Conservation (phyloP, 2,113 vertebrate species). For the Cyphomyrus discorhynchus region DNA sequence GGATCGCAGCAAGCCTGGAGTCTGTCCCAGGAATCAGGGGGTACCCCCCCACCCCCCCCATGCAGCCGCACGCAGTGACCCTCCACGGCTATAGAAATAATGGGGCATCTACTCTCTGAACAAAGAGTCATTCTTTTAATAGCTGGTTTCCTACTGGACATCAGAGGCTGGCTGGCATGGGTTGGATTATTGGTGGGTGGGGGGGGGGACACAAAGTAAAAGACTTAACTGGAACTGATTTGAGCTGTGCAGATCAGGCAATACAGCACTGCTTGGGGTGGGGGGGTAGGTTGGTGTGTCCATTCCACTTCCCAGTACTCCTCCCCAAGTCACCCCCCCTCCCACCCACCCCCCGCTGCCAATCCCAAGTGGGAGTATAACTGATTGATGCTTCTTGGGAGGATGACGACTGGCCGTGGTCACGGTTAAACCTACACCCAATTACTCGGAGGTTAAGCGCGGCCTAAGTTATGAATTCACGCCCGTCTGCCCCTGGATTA, state of each 20-base stretch:
- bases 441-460: not conserved
- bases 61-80: not conserved
- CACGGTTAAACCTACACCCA: not conserved
- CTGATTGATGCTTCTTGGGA: constrained; percentile 1
- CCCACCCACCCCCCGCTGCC: not conserved
- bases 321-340: not conserved
- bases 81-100: not conserved
- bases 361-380: not conserved
- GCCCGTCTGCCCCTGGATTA: not conserved
- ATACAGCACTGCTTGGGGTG: not conserved
- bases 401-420: not conserved
- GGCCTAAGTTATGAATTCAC: not conserved
- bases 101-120: not conserved
- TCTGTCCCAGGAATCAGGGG: not conserved
- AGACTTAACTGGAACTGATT: not conserved
- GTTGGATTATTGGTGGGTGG: not conserved
- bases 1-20: not conserved
- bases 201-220: not conserved
- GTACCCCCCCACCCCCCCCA: not conserved
- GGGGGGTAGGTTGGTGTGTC: not conserved
- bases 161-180: not conserved
- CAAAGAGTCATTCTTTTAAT: not conserved
- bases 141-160: not conserved
- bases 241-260: not conserved
- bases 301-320: not conserved